Conservation (phyloP, 2,888 invertebrate genomes). For the Octonoba sinensis region DNA sequence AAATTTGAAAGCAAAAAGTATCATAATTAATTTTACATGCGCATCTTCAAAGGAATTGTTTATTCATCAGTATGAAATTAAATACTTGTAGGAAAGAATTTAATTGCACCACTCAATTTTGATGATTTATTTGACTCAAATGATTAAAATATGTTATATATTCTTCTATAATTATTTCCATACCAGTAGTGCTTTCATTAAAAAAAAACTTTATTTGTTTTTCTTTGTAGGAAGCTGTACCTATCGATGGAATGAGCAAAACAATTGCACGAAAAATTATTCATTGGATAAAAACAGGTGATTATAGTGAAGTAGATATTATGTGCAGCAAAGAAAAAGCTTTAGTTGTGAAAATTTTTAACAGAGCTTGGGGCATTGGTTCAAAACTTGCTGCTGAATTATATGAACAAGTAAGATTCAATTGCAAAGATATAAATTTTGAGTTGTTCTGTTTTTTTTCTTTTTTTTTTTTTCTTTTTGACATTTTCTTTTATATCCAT, state of each 20-base stretch:
- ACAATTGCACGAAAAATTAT: conserved; percentile 24
- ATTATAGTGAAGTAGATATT: conserved; percentile 5
- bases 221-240: conserved; percentile 9
- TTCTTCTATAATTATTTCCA: too few species aligned
- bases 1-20: too few species aligned
- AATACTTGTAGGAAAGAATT: too few species aligned
- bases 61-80: too few species aligned
- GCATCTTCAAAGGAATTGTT: too few species aligned
- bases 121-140: too few species aligned
- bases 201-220: too few species aligned
- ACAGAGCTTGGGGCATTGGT: conserved; percentile 17
- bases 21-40: too few species aligned
- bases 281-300: conserved; percentile 1
- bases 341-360: not conserved
- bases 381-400: not conserved
- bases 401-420: conserved; percentile 14
- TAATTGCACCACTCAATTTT: too few species aligned
- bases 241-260: conserved; percentile 3
- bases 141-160: too few species aligned
- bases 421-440: not conserved
- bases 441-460: not conserved
- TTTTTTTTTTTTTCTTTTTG: not conserved
- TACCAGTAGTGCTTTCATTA: too few species aligned
- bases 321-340: not conserved
- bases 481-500: not conserved